Evolutionary conservation across 1,140 invertebrate genomes (phyloP), one percentile per base, ranked within the genome.

Genomic region (Cydia amplana): DNA sequence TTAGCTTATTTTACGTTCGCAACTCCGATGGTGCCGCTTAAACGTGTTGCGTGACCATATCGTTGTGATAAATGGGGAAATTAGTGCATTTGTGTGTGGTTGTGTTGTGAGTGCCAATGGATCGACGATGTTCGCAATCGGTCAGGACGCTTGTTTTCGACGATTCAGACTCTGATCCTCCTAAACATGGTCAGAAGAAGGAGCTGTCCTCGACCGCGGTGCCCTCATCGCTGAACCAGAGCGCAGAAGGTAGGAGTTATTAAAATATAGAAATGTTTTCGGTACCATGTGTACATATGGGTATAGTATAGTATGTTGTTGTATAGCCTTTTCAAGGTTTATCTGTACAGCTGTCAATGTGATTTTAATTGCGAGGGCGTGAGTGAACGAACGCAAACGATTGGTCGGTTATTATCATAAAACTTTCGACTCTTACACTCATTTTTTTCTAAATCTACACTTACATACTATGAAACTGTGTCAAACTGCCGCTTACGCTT

Each of bases 91-190:
- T 86, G 81, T 88, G 86, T 89, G 81, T 85, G 84, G 85, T 20
- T 91, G 86, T 84, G 83, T 87, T 90, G 87, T 87, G 82, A 85
- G 80, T 80, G 82, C 86, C 80, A 82, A 93, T 93, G 90, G 91
- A 91, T 89, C 91, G 92, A 82, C 87, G 91, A 81, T 92, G 91
- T 87, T 92, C 92, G 51, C 91, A 93, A 80, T 93, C 91, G 70
- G 92, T 93, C 51, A 84, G 92, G 87, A 93, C 91, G 82, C 91
- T 93, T 76, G 85, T 91, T 85, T 93, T 93, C 83, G 92, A 93
- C 73, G 91, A 91, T 87, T 91, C 91, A 67, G 91, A 92, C 77
- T 87, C 86, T 60, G 91, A 93, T 82, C 84, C 80, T 75, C 86
- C 88, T 72, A 93, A 91, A 81, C 76, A 80, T 76, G 88, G 82